Evolutionary conservation across 30 jellyfish, hydroid and myxozoan genomes (phyloP).

Genomic region (Aurelia coerulea): DNA sequence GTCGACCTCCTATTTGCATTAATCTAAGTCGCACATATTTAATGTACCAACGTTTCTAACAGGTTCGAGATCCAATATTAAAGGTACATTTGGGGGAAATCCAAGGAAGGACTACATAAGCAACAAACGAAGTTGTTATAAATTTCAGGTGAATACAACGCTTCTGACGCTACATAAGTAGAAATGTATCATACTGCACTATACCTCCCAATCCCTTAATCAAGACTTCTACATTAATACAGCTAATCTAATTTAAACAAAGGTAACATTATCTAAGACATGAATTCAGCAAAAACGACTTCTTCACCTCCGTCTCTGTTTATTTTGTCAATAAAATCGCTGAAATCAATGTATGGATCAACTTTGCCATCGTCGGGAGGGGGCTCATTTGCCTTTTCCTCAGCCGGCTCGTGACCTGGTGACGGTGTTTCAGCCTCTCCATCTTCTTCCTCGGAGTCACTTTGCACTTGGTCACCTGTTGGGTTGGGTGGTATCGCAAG

Average conservation of each 20-base stretch:
- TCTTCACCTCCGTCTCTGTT: constrained; percentile 85
- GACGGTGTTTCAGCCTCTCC: neutral
- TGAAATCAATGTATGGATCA: constrained; percentile 88
- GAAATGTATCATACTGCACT: no score
- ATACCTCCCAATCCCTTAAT: no score
- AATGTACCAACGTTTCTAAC: no score
- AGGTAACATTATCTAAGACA: neutral
- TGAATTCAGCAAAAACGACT: constrained; percentile 71
- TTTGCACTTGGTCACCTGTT: neutral
- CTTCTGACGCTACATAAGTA: no score
- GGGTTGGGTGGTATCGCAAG: constrained; percentile 9
- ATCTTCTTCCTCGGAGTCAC: constrained; percentile 6
- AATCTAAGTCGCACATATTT: no score
- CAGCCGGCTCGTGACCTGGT: neutral
- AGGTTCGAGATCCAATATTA: no score
- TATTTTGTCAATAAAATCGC: constrained; percentile 74
- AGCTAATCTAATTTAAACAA: neutral
- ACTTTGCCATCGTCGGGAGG: constrained; percentile 75
- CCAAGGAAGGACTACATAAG: no score
- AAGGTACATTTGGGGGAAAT: no score
- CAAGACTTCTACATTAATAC: no score
- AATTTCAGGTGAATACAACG: no score
- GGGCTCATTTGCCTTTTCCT: constrained; percentile 1
- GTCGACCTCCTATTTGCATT: no score
- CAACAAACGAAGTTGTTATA: no score